These are phyloP conservation scores for Spondyliosoma cantharus DNA, from an alignment of 2,797 vertebrate genomes.

Conservation along the genomic window DNA sequence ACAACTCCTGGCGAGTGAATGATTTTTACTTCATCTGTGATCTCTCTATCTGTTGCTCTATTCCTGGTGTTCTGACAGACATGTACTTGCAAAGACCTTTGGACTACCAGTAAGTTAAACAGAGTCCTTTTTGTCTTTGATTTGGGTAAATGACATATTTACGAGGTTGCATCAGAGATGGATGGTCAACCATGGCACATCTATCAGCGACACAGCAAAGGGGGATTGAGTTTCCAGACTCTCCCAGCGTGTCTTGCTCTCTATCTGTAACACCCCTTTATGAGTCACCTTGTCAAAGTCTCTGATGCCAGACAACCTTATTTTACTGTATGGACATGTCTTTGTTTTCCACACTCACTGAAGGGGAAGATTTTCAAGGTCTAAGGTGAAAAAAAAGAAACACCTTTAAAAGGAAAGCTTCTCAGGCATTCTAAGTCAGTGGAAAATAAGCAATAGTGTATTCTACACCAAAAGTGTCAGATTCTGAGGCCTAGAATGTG, in stretches of 20 bases:
- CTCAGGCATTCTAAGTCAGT: constrained; percentile 13
- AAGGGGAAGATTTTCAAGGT: constrained; percentile 62
- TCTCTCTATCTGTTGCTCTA: constrained; percentile 67
- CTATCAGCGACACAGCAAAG: constrained; percentile 71
- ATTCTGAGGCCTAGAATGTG: constrained; percentile 18
- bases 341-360: constrained; percentile 58
- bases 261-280: constrained; percentile 69
- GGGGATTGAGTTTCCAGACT: constrained; percentile 78
- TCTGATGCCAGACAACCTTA: constrained; percentile 67
- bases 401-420: constrained; percentile 37
- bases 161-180: constrained; percentile 72
- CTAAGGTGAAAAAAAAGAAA: constrained; percentile 39
- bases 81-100: constrained; percentile 57
- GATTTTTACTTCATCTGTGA: constrained; percentile 69
- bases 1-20: constrained; percentile 66
- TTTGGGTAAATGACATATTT: constrained; percentile 81
- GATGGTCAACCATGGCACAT: constrained; percentile 72
- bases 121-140: constrained; percentile 76
- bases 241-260: constrained; percentile 67
- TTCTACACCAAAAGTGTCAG: constrained; percentile 26
- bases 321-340: constrained; percentile 70
- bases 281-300: constrained; percentile 79
- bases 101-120: constrained; percentile 68
- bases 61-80: constrained; percentile 48
- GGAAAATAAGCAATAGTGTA: background rate